phyloP scores from a whole-genome alignment of 2,888 invertebrate genomes.

The Trissonchulus sp. region DNA sequence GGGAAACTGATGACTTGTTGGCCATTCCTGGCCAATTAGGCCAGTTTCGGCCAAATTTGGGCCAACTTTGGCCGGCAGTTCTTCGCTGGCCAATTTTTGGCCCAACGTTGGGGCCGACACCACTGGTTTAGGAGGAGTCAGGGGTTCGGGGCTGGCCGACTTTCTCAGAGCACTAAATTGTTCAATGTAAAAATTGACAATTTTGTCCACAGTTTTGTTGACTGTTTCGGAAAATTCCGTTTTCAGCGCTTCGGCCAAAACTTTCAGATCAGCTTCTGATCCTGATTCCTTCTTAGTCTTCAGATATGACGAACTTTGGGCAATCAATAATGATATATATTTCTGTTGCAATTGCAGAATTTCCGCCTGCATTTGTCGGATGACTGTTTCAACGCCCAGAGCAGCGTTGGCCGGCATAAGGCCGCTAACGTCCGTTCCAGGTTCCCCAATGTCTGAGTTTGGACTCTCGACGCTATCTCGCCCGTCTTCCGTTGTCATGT shows the following conservation, averaged over 20 bases:
- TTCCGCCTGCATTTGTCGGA: neutral
- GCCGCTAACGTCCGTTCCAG: neutral
- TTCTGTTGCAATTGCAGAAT: constrained; percentile 5
- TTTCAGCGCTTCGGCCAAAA: constrained; percentile 82
- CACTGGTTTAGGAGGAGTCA: neutral
- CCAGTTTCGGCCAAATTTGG: neutral
- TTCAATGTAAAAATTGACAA: constrained; percentile 65
- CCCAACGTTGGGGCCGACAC: too few species aligned
- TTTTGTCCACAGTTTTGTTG: constrained; percentile 76
- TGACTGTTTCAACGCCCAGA: neutral
- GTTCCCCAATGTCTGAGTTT: neutral
- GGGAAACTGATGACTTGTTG: neutral
- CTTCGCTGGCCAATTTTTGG: neutral
- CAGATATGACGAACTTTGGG: constrained; percentile 23
- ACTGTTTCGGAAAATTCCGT: constrained; percentile 78
- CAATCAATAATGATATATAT: constrained; percentile 7
- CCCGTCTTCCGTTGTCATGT: neutral
- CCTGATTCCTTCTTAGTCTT: constrained; percentile 21
- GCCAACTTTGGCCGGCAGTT: neutral
- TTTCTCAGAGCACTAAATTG: neutral
- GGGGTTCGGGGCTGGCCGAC: neutral
- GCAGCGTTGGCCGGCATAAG: too few species aligned
- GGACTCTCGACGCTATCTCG: neutral
- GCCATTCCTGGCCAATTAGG: neutral
- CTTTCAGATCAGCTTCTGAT: constrained; percentile 66